Conservation (phyloP, 2,113 vertebrate genomes). For the Heliornis fulica region DNA sequence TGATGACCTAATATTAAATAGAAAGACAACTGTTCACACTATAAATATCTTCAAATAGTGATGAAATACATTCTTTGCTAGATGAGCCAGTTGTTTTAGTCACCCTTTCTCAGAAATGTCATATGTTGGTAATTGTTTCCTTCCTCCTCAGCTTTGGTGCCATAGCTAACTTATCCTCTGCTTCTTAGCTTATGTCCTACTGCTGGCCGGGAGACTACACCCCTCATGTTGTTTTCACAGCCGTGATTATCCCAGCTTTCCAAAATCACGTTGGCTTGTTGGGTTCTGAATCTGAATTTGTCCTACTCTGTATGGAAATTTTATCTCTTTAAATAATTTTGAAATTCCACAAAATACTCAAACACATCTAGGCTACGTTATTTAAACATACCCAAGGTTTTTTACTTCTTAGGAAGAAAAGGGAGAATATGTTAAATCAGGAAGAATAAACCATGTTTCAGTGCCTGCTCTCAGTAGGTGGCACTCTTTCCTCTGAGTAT, state of each 20-base stretch:
- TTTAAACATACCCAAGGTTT: background rate
- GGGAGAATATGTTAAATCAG: background rate
- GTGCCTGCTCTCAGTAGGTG: conserved; percentile 58
- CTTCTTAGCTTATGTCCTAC: background rate
- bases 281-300: background rate
- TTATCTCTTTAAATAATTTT: background rate
- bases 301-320: background rate
- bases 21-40: background rate
- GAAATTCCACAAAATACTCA: background rate
- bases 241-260: background rate
- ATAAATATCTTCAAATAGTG: background rate
- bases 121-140: background rate
- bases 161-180: background rate
- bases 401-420: background rate
- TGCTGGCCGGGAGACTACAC: background rate
- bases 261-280: background rate
- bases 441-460: conserved; percentile 13
- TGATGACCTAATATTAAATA: background rate
- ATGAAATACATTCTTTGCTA: background rate
- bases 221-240: background rate
- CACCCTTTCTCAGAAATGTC: background rate
- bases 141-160: background rate
- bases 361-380: background rate
- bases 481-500: conserved; percentile 66
- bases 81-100: background rate